Conservation (phyloP, 2,888 invertebrate species). For the Aleiodes alternator region DNA sequence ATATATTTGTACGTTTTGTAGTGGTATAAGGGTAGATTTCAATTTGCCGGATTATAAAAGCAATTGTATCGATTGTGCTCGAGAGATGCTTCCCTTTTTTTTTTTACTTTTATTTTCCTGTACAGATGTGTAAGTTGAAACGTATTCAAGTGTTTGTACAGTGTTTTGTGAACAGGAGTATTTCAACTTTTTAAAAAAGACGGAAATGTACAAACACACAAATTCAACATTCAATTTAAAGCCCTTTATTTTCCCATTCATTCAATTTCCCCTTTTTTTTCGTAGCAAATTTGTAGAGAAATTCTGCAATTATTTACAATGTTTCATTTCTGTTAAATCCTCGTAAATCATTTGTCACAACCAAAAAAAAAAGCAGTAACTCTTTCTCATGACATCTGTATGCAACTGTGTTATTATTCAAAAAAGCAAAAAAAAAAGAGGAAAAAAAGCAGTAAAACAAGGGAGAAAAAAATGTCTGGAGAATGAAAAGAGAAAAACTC, state of each 20-base stretch:
- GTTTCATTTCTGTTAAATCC: background rate
- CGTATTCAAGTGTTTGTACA: background rate
- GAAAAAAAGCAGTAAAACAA: conserved; percentile 25
- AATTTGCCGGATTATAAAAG: conserved; percentile 56
- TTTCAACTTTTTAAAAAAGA: background rate
- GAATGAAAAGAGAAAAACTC: conserved; percentile 58
- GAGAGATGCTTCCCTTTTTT: background rate
- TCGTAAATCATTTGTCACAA: background rate
- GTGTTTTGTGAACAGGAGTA: background rate
- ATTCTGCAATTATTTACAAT: background rate
- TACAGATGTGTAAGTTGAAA: background rate
- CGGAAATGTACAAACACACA: background rate
- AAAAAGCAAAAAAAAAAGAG: conserved; percentile 24
- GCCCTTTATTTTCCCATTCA: too few species aligned
- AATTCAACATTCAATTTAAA: too few species aligned
- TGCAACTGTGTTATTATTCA: conserved; percentile 30
- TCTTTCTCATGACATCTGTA: conserved; percentile 26
- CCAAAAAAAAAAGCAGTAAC: background rate
- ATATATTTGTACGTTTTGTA: conserved; percentile 19
- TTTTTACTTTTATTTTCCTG: background rate
- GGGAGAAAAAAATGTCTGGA: conserved; percentile 42
- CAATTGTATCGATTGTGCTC: conserved; percentile 46
- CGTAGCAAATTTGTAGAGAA: background rate
- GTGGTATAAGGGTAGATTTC: conserved; percentile 53
- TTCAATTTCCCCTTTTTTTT: too few species aligned